These are phyloP conservation scores for Corydoras maculifer DNA, from an alignment of 2,113 vertebrate species.

Conservation along the genomic window DNA sequence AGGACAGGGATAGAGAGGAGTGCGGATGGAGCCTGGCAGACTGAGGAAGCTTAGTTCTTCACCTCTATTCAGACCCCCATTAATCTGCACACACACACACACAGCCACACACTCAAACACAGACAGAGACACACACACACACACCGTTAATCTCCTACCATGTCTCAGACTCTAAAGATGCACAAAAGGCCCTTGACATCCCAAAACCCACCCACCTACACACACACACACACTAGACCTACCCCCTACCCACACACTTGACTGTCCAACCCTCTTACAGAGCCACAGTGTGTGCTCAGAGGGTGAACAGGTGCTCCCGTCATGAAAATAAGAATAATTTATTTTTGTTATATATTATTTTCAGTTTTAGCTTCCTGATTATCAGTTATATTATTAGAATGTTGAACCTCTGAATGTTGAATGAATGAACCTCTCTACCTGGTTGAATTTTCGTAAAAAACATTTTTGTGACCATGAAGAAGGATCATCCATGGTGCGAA, in stretches of 20 bases:
- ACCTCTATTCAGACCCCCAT: constrained; percentile 62
- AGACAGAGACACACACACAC: constrained; percentile 38
- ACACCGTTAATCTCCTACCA: constrained; percentile 47
- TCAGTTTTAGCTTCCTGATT: no score
- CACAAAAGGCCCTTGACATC: constrained; percentile 59
- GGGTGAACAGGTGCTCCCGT: no score
- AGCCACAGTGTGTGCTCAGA: no score
- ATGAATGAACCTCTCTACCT: no score
- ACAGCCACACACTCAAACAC: constrained; percentile 36
- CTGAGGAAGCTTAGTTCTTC: constrained; percentile 65
- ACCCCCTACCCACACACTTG: constrained; percentile 42
- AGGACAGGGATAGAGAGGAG: constrained; percentile 12
- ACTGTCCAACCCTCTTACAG: constrained; percentile 10
- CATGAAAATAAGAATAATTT: no score
- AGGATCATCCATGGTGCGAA: no score
- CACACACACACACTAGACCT: constrained; percentile 53
- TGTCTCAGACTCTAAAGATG: constrained; percentile 60
- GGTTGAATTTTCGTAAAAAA: no score
- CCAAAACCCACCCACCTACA: constrained; percentile 41
- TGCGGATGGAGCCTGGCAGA: constrained; percentile 29
- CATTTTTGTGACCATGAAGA: no score
- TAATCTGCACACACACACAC: constrained; percentile 59
- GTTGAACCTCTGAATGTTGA: no score
- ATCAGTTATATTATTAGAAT: no score
- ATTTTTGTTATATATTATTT: no score